phyloP scores from a whole-genome alignment of 2,113 vertebrate species.

The Corvus cornix region DNA sequence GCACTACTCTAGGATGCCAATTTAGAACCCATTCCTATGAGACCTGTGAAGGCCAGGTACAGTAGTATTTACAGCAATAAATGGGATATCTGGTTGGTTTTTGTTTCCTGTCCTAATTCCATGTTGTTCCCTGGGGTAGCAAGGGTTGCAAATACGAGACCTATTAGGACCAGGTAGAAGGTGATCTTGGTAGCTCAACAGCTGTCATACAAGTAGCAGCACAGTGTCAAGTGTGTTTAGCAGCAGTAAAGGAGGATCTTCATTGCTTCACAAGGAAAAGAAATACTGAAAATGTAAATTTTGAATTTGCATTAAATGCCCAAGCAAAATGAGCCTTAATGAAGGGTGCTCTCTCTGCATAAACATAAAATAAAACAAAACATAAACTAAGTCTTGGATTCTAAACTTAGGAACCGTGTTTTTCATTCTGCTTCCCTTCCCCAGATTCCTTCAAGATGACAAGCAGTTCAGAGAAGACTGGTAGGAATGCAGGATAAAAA shows the following conservation, averaged over 20 bases:
- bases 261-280: not conserved
- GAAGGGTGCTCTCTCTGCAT: not conserved
- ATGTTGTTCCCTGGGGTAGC: not conserved
- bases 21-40: not conserved
- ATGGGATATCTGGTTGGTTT: not conserved
- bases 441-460: not conserved
- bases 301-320: not conserved
- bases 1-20: not conserved
- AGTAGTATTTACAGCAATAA: not conserved
- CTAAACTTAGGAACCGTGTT: not conserved
- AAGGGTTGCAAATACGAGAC: not conserved
- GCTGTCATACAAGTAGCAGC: not conserved
- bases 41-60: not conserved
- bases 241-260: not conserved
- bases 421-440: not conserved
- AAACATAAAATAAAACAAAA: not conserved
- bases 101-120: not conserved
- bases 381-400: not conserved
- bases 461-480: not conserved
- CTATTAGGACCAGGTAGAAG: not conserved
- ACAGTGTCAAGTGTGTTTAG: not conserved
- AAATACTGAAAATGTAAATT: not conserved
- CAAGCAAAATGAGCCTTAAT: not conserved
- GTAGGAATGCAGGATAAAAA: not conserved
- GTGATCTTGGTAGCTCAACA: not conserved